Conservation (phyloP, 2,797 vertebrate genomes). For the Danio choprae region DNA sequence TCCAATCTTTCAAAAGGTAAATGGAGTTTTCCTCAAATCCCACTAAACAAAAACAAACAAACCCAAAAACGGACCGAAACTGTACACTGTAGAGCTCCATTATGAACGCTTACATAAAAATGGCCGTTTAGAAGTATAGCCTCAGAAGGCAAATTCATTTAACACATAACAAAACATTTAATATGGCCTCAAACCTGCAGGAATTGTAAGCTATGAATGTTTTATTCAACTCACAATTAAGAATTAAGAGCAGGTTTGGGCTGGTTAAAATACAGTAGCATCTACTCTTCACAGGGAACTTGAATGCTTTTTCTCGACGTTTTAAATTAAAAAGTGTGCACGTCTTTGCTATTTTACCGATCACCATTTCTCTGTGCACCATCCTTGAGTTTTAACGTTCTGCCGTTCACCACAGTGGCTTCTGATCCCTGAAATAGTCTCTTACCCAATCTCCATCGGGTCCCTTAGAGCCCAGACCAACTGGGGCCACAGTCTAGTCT, state of each 20-base stretch:
- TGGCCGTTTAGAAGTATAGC: slow-evolving; percentile 28
- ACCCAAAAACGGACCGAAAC: background rate
- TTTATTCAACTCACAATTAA: slow-evolving; percentile 37
- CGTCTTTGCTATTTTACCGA: slow-evolving; percentile 46
- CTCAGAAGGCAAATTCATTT: slow-evolving; percentile 58
- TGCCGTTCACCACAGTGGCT: slow-evolving; percentile 45
- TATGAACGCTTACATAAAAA: slow-evolving; percentile 4
- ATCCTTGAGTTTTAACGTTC: slow-evolving; percentile 11
- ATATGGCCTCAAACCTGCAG: slow-evolving; percentile 71
- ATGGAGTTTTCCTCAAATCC: slow-evolving; percentile 25
- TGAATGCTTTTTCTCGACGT: slow-evolving; percentile 41
- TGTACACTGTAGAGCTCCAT: slow-evolving; percentile 12
- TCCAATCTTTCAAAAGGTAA: slow-evolving; percentile 21
- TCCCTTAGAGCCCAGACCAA: slow-evolving; percentile 35
- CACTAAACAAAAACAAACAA: background rate
- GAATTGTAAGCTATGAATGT: slow-evolving; percentile 4
- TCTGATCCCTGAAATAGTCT: slow-evolving; percentile 33
- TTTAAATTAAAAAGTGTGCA: slow-evolving; percentile 59
- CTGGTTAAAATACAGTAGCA: slow-evolving; percentile 67
- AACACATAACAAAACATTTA: slow-evolving; percentile 55
- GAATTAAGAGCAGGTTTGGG: slow-evolving; percentile 71
- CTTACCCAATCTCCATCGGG: slow-evolving; percentile 29
- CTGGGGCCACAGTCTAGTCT: slow-evolving; percentile 16
- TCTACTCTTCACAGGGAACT: slow-evolving; percentile 47
- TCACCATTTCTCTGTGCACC: slow-evolving; percentile 22